Percentiles rank a stretch among this genome's conserved stretches.
phyloP scores from a whole-genome alignment of 2,113 vertebrate genomes.

The Corvus moneduloides region DNA sequence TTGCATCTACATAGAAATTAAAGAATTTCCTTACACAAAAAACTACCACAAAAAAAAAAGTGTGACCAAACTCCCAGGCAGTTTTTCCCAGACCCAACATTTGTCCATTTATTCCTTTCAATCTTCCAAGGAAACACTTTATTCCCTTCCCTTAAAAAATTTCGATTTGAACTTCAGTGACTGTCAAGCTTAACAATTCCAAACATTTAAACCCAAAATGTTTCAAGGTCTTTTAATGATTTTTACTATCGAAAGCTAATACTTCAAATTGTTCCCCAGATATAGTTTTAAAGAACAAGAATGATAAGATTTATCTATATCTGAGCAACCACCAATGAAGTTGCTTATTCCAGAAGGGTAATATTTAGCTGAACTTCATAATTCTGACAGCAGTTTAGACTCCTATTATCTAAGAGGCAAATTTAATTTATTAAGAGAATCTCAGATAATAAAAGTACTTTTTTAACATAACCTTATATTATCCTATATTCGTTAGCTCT shows the following conservation, averaged over 20 bases:
- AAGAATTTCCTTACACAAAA: not conserved
- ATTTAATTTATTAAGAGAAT: not conserved
- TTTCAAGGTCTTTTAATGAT: not conserved
- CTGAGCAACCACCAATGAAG: not conserved
- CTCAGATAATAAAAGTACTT: not conserved
- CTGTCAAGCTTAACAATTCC: not conserved
- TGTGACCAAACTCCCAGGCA: not conserved
- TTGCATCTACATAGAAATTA: not conserved
- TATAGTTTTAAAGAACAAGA: not conserved
- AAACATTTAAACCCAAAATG: not conserved
- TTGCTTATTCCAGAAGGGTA: not conserved
- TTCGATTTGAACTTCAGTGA: not conserved
- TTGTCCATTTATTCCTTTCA: not conserved
- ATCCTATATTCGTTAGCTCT: not conserved
- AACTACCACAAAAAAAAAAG: not conserved
- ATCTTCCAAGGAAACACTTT: not conserved
- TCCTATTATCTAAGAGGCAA: not conserved
- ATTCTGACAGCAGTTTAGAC: not conserved
- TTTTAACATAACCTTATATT: not conserved
- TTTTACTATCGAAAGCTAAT: not conserved
- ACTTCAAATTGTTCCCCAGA: not conserved
- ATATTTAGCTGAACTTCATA: not conserved
- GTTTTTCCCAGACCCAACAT: not conserved
- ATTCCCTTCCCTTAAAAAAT: not conserved
- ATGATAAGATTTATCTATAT: not conserved